Evolutionary conservation across 2,113 vertebrate genomes (phyloP).

Genomic region (Anoura caudifer): DNA sequence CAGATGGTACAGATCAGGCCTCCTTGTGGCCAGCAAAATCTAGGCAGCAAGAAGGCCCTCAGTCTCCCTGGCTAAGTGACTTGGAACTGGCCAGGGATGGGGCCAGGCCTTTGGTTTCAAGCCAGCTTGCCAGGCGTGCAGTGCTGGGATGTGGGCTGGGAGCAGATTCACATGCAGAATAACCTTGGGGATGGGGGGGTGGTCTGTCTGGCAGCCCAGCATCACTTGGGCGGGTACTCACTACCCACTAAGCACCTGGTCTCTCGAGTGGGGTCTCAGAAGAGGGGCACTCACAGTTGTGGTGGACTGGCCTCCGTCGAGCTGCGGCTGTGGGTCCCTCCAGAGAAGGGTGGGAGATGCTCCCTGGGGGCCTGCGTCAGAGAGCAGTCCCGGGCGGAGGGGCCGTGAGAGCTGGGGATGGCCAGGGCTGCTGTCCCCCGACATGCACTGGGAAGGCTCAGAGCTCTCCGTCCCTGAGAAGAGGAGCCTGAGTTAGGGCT

Average conservation of each 20-base stretch:
- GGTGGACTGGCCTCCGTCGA: conserved; percentile 75
- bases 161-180: background rate
- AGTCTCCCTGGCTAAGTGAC: background rate
- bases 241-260: no score
- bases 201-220: background rate
- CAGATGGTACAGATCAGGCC: background rate
- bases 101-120: background rate
- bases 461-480: background rate
- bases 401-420: background rate
- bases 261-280: background rate
- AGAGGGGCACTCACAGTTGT: conserved; percentile 79
- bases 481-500: background rate
- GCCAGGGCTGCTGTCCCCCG: background rate
- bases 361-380: background rate
- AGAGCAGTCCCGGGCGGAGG: background rate
- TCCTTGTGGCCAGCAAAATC: background rate
- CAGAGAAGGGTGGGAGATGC: conserved; percentile 72
- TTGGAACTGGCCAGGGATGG: no score
- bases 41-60: background rate
- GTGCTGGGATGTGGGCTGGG: background rate
- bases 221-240: background rate
- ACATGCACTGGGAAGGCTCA: background rate
- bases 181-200: background rate
- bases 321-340: conserved; percentile 76
- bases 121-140: background rate